Evolutionary conservation across 2,888 invertebrate species (phyloP), one percentile per base, ranked within the genome.

Genomic region (Pollenia griseotomentosa): DNA sequence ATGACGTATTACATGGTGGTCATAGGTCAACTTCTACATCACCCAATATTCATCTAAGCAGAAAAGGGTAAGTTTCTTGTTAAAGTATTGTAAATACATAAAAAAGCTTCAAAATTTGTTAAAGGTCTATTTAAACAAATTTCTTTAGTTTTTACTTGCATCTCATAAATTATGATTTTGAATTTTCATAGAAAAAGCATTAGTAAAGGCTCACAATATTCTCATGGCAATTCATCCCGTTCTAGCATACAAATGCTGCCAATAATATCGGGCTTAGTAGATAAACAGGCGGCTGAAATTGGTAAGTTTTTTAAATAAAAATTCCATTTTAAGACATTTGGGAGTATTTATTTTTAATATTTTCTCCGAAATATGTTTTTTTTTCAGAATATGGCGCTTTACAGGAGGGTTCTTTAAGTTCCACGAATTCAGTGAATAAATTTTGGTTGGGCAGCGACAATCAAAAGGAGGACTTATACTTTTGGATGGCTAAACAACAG

Each of bases 401-500:
- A 70, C 95, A 96, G 86, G 97, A 97, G 88, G 97, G 96, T 0
- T 97, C 97, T 0, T 95, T 97, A 90, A 95, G 95, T 51, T 94
- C 94, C 0, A 93, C 92, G 2, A 93, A 93, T 88, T 93, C 93
- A 0, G 90, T 93, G 2, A 93, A 93, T 77, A 93, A 92, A 83
- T 92, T 92, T 80, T 93, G 93, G 92, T 83, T 92, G 19, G 92
- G 92, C 5, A 88, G 91, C 9, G 93, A 95, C 59, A 95, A 95
- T 90, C 95, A 95, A 19, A 95, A 96, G n/a, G 98, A 98, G 91
- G 98, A 98, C 93, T 94, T 99, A 61, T 98, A 99, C 93, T 97
- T 97, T 90, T 99, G 98, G 98, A 98, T 99, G 98, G 98, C 97
- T 2, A 97, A 97, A 90, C 98, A 98, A 90, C 97, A 97, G 89